Conservation (phyloP, 2,888 invertebrate genomes). For the Palloptera scutellata region DNA sequence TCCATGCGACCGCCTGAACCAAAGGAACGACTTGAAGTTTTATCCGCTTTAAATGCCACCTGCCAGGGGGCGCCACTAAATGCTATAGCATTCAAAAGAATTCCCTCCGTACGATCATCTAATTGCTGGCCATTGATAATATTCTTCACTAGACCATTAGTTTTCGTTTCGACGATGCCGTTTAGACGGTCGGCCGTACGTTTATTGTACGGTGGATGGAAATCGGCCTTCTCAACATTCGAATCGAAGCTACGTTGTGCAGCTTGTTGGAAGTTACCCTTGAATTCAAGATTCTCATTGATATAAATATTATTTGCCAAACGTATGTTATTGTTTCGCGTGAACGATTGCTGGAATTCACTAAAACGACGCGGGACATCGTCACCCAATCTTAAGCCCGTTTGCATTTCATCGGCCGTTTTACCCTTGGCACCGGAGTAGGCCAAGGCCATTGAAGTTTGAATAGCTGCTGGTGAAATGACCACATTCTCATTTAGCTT, state of each 20-base stretch:
- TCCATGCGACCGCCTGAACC: constrained; percentile 52
- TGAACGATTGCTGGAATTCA: constrained; percentile 51
- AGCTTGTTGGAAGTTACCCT: constrained; percentile 68
- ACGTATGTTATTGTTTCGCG: constrained; percentile 59
- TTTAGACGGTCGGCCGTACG: constrained; percentile 74
- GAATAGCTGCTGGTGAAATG: constrained; percentile 78
- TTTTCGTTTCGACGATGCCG: constrained; percentile 79
- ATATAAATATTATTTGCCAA: constrained; percentile 80
- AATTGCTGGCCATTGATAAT: constrained; percentile 69
- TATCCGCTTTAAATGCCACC: constrained; percentile 52
- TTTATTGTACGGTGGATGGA: constrained; percentile 65
- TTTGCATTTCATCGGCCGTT: constrained; percentile 70
- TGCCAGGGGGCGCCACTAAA: constrained; percentile 52
- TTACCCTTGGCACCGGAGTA: constrained; percentile 75
- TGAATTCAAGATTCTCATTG: constrained; percentile 68
- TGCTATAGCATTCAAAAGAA: constrained; percentile 54
- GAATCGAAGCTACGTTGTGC: constrained; percentile 73
- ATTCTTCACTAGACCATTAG: constrained; percentile 81
- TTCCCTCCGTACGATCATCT: constrained; percentile 56
- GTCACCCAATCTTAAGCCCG: constrained; percentile 65
- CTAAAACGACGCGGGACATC: constrained; percentile 52
- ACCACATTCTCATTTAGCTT: constrained; percentile 72
- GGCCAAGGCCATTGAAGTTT: constrained; percentile 75
- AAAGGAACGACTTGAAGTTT: constrained; percentile 52
- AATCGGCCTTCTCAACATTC: constrained; percentile 72